These are phyloP conservation scores for Brachypodius melanocephalos DNA, from an alignment of 2,113 vertebrate genomes.

Conservation along the genomic window DNA sequence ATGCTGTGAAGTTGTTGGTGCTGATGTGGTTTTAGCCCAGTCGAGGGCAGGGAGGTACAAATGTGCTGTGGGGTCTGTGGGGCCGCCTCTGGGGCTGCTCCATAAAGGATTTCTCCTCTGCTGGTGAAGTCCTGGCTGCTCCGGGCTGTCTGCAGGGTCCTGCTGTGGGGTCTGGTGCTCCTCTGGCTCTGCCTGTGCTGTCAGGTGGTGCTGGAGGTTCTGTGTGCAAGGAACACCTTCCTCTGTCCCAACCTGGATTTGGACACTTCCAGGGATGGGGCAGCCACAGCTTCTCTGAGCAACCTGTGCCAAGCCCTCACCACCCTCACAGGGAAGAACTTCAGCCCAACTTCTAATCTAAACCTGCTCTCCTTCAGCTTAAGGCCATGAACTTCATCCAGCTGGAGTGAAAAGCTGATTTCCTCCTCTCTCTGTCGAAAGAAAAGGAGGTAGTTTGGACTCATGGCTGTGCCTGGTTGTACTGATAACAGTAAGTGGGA, in stretches of 20 bases:
- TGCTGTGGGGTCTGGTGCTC: background rate
- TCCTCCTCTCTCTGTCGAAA: background rate
- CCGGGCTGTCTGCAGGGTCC: background rate
- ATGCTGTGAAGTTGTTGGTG: background rate
- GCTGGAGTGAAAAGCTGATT: background rate
- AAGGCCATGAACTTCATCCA: background rate
- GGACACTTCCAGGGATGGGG: background rate
- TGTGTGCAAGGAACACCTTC: background rate
- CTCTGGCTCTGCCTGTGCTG: background rate
- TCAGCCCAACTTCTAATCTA: background rate
- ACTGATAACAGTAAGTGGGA: background rate
- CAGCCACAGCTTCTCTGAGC: background rate
- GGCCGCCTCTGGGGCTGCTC: background rate
- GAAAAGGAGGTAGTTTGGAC: background rate
- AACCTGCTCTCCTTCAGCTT: background rate
- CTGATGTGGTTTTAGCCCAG: background rate
- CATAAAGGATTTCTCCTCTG: background rate
- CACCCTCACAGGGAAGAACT: background rate
- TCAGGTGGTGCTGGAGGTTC: background rate
- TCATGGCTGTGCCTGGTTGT: background rate
- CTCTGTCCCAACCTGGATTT: rapidly evolving
- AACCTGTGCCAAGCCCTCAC: background rate
- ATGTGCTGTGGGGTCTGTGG: background rate
- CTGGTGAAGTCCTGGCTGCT: rapidly evolving
- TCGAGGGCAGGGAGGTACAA: background rate